Conservation (phyloP, 2,797 vertebrate genomes). For the Pantherophis alleghaniensis region DNA sequence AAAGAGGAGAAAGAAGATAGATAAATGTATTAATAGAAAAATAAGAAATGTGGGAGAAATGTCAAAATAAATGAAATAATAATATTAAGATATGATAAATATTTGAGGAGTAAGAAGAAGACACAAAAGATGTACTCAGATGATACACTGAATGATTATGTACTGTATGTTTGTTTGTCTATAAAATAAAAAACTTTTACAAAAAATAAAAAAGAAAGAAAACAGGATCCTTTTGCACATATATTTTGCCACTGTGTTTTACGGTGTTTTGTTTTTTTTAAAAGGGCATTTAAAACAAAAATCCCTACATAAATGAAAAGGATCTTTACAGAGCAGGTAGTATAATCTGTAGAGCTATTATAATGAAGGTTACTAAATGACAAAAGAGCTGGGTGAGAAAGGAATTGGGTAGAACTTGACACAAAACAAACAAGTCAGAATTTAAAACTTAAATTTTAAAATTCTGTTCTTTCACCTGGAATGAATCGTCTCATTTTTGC, state of each 20-base stretch:
- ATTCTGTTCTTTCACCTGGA: not conserved
- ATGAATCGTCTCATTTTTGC: not conserved
- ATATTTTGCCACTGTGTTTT: not conserved
- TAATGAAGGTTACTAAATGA: not conserved
- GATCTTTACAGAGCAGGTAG: not conserved
- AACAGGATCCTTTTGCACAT: not conserved
- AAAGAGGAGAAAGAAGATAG: too few species aligned
- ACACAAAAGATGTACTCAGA: too few species aligned
- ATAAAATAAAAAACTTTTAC: too few species aligned
- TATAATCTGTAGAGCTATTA: not conserved
- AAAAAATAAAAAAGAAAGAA: not conserved
- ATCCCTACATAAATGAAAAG: not conserved
- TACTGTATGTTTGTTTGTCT: too few species aligned
- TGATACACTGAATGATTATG: too few species aligned
- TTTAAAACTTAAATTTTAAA: not conserved
- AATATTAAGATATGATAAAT: too few species aligned
- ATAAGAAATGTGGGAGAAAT: too few species aligned
- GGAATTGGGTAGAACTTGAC: not conserved
- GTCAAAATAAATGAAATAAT: too few species aligned
- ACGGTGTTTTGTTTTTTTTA: not conserved
- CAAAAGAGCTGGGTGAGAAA: not conserved
- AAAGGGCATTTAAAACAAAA: not conserved
- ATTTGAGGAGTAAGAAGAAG: too few species aligned
- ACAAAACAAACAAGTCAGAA: not conserved
- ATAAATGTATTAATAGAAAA: too few species aligned